These are phyloP conservation scores for Phalera bucephala DNA, from an alignment of 2,888 invertebrate genomes.

Conservation along the genomic window DNA sequence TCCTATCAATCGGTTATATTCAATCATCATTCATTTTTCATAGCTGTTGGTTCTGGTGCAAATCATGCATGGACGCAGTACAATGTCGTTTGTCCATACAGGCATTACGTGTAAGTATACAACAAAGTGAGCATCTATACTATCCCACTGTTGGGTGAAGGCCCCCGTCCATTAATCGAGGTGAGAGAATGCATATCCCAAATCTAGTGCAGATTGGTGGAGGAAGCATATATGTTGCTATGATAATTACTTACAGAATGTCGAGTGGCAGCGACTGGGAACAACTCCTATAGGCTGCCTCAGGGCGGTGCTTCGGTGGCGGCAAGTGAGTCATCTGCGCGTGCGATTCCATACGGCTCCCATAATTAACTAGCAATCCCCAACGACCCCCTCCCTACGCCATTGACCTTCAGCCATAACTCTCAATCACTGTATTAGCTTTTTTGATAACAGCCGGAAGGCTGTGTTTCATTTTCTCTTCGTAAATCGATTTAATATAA, in stretches of 20 bases:
- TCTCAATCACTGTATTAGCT: conserved; percentile 42
- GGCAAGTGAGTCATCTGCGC: conserved; percentile 69
- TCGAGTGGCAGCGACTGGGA: conserved; percentile 78
- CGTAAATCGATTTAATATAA: conserved; percentile 24
- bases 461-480: conserved; percentile 31
- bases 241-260: conserved; percentile 74
- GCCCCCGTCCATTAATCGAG: too few relatives aligned
- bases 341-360: conserved; percentile 70
- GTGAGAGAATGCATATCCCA: too few relatives aligned
- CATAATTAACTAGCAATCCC: conserved; percentile 49
- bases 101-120: too few relatives aligned
- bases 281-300: conserved; percentile 74
- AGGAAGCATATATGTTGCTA: too few relatives aligned
- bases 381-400: conserved; percentile 14
- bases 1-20: too few relatives aligned
- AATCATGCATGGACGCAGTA: too few relatives aligned
- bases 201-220: too few relatives aligned
- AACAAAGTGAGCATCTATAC: too few relatives aligned
- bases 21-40: too few relatives aligned
- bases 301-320: conserved; percentile 63
- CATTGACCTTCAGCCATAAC: conserved; percentile 25
- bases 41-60: too few relatives aligned
- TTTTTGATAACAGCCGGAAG: conserved; percentile 22
- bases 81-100: too few relatives aligned
- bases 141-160: too few relatives aligned